Percentiles rank a stretch among this genome's conserved stretches.
Evolutionary conservation across 1,140 invertebrate species (phyloP).

Genomic region (Cotesia glomerata): DNA sequence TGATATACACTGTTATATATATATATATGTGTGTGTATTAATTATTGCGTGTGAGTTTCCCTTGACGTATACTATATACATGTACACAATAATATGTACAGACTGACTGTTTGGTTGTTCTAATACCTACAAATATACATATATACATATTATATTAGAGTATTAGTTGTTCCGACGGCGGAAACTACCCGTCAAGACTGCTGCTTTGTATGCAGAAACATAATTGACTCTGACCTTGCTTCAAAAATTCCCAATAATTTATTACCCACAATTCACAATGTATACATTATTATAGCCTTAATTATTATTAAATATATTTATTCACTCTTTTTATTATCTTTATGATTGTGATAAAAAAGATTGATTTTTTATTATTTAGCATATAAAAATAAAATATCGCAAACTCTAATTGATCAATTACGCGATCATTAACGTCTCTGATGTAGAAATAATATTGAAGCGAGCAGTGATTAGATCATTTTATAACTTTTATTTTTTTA

Average conservation of each 20-base stretch:
- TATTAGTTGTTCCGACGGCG: conserved; percentile 6
- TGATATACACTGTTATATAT: neutral
- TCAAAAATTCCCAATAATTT: conserved; percentile 30
- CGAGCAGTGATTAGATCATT: conserved; percentile 58
- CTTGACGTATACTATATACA: neutral
- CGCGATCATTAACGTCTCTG: conserved; percentile 61
- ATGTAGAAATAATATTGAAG: conserved; percentile 45
- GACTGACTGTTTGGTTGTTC: too few relatives aligned
- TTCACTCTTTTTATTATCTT: too few relatives aligned
- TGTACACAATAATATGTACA: too few relatives aligned
- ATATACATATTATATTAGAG: conserved; percentile 11
- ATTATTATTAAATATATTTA: too few relatives aligned
- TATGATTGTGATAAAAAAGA: too few relatives aligned
- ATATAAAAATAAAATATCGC: conserved; percentile 40
- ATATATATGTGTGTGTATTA: neutral
- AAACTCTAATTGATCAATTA: conserved; percentile 64
- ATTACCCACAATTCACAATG: neutral
- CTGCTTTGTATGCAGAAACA: conserved; percentile 36
- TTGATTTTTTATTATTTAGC: too few relatives aligned
- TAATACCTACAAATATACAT: too few relatives aligned
- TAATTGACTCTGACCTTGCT: conserved; percentile 39
- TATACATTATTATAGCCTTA: neutral
- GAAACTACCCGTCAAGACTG: conserved; percentile 20
- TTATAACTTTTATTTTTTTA: conserved; percentile 28
- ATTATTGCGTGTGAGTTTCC: conserved; percentile 1